Base-by-base conservation (phyloP, 2,888 invertebrate species). In the Hydroisotoma schaefferi region DNA sequence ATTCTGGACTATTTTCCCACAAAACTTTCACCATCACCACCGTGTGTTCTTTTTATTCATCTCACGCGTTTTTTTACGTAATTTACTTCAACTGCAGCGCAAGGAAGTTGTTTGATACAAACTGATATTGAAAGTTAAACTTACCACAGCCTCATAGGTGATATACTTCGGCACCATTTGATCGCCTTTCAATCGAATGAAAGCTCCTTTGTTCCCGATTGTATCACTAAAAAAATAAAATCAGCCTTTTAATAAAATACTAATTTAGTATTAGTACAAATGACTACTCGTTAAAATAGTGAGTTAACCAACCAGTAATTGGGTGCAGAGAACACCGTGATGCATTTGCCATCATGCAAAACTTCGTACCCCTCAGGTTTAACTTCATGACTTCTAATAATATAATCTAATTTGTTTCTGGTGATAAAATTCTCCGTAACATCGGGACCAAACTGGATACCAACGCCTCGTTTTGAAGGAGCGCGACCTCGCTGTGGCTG, bases 261-360 rank as follows among this genome's bases (percentile, higher is more conserved):
- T 27, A 8, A 43, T 25, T 33, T 10, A 22, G 18, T 5, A 47
- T 47, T 47, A 52, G 23, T 47, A 10, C 15, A 29, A 29, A 22
- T 18, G 33, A 54, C 12, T 48, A 8, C 15, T 33, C 15, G 33
- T 33, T 10, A 52, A 15, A 37, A 33, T 37, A 52, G 15, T n/a
- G 10, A 12, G 10, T 27, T 29, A 25, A 56, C 79, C 78, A 78
- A 94, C 94, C 98, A 99, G 83, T 99, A 99, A 78, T 99, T 99
- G 69, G 99, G 99, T 73, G 99, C 99, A 1, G 97, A 97, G 82
- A 99, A 99, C 49, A 99, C 95, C 12, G 99, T 99, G 76, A 98
- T 92, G 77, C 98, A 98, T 76, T 91, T 91, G 37, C 93, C 94
- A 75, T 90, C 86, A 76, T 99, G 99, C 27, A 90, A 89, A 46